Evolutionary conservation across 2,113 vertebrate genomes (phyloP).

Genomic region (Proterorhinus semilunaris): DNA sequence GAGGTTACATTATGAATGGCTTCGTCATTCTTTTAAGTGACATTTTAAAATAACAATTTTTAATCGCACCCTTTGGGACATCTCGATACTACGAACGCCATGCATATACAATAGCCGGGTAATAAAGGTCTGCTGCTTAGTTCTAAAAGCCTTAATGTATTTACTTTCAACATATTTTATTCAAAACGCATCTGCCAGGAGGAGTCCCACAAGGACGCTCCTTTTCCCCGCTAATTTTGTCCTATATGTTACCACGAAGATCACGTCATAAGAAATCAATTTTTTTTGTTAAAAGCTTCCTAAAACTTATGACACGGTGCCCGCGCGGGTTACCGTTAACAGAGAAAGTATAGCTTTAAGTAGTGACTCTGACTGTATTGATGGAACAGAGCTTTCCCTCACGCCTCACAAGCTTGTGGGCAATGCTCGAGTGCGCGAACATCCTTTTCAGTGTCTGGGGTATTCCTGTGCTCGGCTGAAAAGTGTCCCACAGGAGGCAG

Average conservation of each 20-base stretch:
- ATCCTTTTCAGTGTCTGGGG: constrained; percentile 46
- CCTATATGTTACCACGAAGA: neutral
- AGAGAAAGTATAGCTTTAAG: constrained; percentile 25
- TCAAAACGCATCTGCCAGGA: constrained; percentile 19
- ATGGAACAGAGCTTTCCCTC: constrained; percentile 19
- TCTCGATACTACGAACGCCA: constrained; percentile 1
- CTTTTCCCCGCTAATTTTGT: constrained; percentile 12
- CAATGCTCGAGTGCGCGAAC: constrained; percentile 50
- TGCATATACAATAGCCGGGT: constrained; percentile 9
- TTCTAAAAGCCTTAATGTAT: constrained; percentile 23
- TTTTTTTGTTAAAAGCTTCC: constrained; percentile 18
- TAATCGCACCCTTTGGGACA: constrained; percentile 2
- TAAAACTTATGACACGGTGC: constrained; percentile 29
- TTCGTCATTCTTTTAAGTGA: neutral
- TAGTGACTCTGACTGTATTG: constrained; percentile 28
- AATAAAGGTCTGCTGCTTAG: constrained; percentile 17
- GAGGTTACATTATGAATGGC: neutral
- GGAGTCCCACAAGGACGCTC: constrained; percentile 16
- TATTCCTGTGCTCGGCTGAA: constrained; percentile 53
- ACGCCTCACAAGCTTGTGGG: constrained; percentile 29
- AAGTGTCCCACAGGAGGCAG: constrained; percentile 52
- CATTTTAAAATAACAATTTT: neutral
- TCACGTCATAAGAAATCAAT: constrained; percentile 28
- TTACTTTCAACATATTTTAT: constrained; percentile 32
- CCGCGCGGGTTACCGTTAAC: constrained; percentile 32